A percentile compares a stretch with the other conserved stretches of the same genome.
These are phyloP conservation scores for Neopipo cinnamomea DNA, from an alignment of 2,113 vertebrate genomes.

Conservation along the genomic window DNA sequence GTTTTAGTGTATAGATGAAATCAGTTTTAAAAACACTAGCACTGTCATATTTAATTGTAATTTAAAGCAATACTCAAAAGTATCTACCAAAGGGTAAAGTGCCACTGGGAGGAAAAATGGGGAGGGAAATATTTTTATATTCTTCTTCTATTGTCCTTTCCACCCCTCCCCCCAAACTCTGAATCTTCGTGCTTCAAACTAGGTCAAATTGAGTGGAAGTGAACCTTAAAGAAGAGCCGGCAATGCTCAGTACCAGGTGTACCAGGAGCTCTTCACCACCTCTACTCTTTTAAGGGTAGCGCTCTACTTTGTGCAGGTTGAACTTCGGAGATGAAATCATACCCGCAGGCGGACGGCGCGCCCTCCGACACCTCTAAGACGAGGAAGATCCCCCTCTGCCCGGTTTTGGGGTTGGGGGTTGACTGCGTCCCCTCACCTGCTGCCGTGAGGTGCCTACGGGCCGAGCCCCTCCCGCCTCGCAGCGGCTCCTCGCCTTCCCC, in stretches of 20 bases:
- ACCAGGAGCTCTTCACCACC: no score
- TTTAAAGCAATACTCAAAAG: not conserved
- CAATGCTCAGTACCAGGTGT: not conserved
- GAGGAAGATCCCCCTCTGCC: rapidly evolving
- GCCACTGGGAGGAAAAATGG: not conserved
- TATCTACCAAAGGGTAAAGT: not conserved
- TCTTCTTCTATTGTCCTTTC: no score
- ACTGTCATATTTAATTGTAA: not conserved
- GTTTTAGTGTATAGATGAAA: not conserved
- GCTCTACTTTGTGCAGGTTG: not conserved
- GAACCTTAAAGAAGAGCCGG: not conserved
- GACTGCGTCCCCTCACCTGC: rapidly evolving
- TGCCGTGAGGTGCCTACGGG: rapidly evolving
- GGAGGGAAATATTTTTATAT: not conserved
- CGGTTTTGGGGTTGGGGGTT: rapidly evolving
- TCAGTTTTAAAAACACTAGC: not conserved
- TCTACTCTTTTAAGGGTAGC: not conserved
- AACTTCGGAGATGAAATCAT: not conserved
- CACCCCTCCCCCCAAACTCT: not conserved
- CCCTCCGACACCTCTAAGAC: not conserved
- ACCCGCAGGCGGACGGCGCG: no score
- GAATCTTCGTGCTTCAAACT: not conserved
- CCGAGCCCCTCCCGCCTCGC: no score
- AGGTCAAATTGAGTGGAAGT: not conserved
- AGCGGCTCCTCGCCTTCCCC: no score